Evolutionary conservation across 2,113 vertebrate species (phyloP), one percentile per base, ranked within the genome.

Genomic region (Hylia prasina): DNA sequence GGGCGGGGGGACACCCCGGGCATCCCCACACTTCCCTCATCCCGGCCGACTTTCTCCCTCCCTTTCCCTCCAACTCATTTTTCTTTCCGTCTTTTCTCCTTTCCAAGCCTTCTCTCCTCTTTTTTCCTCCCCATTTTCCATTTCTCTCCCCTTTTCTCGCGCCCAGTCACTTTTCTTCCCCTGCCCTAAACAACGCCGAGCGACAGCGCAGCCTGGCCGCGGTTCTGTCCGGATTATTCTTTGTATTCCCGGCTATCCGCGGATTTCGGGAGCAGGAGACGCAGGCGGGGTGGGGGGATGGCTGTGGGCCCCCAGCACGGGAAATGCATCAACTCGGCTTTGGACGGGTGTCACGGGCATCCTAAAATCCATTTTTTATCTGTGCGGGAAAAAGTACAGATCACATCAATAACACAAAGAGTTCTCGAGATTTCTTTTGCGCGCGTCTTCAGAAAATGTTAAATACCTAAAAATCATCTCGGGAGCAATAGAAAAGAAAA

Each of bases 191-290:
- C 33, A 90, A 45, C 40, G 7, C 56, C 11, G 23, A 51, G 14
- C 0, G 3, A 7, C 75, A 84, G 30, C 4, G 2, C 86, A 37
- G 64, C 37, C 33, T 11, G 9, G 25, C 12, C 16, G 14, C 31
- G 9, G 3, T 9, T 13, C 0, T 2, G 4, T 13, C 39, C 31
- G 0, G 1, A 0, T 63, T 45, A 39, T 20, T 64, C 23, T 47
- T 35, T n/a, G 9, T 12, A 21, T 58, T 54, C 37, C 19, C 66
- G 12, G 27, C 15, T 2, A 50, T 1, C 23, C 71, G 16, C 22
- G 7, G 15, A 42, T 72, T 90, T 83, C 6, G 17, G 58, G 35
- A 69, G 47, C 12, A 0, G 6, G 14, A 25, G 3, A 5, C 0
- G 7, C 60, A 13, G 31, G 12, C n/a, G 17, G 30, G 40, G 31